These are phyloP conservation scores for Ptychobarbus kaznakovi DNA, from an alignment of 2,797 vertebrate species.

Conservation along the genomic window DNA sequence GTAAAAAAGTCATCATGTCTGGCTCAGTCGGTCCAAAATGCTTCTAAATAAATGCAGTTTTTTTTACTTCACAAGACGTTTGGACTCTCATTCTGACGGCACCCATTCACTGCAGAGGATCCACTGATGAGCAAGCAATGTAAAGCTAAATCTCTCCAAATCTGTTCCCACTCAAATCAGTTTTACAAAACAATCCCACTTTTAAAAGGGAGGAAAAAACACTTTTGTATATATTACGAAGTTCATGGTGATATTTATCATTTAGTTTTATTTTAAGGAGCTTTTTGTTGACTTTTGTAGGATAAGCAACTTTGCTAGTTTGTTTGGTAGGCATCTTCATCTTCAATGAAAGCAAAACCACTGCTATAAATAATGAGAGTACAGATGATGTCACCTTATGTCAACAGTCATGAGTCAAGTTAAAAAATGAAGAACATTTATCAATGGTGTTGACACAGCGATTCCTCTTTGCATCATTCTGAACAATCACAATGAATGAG, in stretches of 20 bases:
- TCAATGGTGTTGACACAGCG: not conserved
- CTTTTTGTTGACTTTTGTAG: not conserved
- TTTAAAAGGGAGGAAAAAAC: not conserved
- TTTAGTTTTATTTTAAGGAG: not conserved
- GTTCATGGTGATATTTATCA: not conserved
- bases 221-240: not conserved
- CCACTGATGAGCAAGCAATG: too few relatives aligned
- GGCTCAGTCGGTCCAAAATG: not conserved
- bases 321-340: not conserved
- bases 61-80: not conserved
- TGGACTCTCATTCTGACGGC: not conserved
- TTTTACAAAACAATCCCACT: too few relatives aligned
- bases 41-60: not conserved
- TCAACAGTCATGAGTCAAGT: not conserved
- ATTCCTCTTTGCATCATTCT: not conserved
- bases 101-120: not conserved
- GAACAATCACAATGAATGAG: not conserved
- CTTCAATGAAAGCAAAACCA: not conserved
- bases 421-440: not conserved
- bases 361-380: not conserved
- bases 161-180: not conserved
- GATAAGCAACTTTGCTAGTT: not conserved
- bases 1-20: not conserved
- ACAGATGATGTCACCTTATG: not conserved
- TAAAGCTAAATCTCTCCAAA: not conserved